A percentile compares a stretch with the other conserved stretches of the same genome.
Evolutionary conservation across 2,113 vertebrate genomes (phyloP).

Genomic region (Crocuta crocuta): DNA sequence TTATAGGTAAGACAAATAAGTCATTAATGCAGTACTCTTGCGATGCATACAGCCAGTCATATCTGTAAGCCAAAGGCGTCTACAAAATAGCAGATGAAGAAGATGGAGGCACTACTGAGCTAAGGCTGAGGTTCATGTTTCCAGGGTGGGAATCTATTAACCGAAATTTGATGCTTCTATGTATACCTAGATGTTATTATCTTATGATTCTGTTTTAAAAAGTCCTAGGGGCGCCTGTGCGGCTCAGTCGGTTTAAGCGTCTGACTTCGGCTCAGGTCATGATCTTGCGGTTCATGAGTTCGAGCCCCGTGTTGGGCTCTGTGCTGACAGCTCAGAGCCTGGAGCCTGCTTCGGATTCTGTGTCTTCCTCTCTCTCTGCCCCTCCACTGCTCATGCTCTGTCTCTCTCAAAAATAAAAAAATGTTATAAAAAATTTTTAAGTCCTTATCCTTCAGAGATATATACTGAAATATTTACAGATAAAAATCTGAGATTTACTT

Average conservation of each 20-base stretch:
- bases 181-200: too few relatives aligned
- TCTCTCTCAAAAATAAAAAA: too few relatives aligned
- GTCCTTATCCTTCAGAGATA: background rate
- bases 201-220: background rate
- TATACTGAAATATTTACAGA: background rate
- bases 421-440: too few relatives aligned
- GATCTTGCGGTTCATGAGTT: too few relatives aligned
- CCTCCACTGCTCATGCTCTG: too few relatives aligned
- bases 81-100: background rate
- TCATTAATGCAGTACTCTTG: accelerated
- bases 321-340: too few relatives aligned
- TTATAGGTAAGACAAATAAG: background rate
- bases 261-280: too few relatives aligned
- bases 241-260: too few relatives aligned
- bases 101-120: background rate
- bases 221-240: background rate
- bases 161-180: background rate
- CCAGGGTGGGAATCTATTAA: background rate
- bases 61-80: background rate
- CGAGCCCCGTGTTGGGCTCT: too few relatives aligned
- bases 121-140: background rate
- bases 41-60: accelerated
- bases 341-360: too few relatives aligned
- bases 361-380: too few relatives aligned
- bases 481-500: background rate